Percentiles rank a stretch among this genome's conserved stretches.
These are phyloP conservation scores for Eulithis testata DNA, from an alignment of 2,888 invertebrate species.

Conservation along the genomic window DNA sequence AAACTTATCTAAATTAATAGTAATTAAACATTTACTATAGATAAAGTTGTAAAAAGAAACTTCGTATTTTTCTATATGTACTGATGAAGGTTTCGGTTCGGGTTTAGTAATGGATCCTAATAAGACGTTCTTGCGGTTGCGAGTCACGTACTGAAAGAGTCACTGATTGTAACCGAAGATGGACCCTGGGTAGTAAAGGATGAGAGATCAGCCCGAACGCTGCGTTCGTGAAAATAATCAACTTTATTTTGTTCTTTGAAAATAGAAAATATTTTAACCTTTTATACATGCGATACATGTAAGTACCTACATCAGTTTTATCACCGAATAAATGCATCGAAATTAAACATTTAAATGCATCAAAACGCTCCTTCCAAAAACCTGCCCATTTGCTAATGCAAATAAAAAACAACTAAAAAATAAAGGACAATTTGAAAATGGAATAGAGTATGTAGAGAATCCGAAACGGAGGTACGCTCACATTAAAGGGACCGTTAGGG, in stretches of 20 bases:
- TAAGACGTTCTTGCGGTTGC: background rate
- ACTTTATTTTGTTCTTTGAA: too few relatives aligned
- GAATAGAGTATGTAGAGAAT: conserved; percentile 47
- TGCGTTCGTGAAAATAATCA: background rate
- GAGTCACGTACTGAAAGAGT: conserved; percentile 1
- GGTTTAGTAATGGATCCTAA: too few relatives aligned
- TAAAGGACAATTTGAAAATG: conserved; percentile 48
- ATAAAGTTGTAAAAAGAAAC: too few relatives aligned
- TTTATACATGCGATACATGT: too few relatives aligned
- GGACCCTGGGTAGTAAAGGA: background rate
- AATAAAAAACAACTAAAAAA: conserved; percentile 40
- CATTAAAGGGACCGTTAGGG: conserved; percentile 62
- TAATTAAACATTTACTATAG: too few relatives aligned
- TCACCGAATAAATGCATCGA: conserved; percentile 1
- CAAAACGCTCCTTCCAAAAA: conserved; percentile 32
- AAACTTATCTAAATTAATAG: too few relatives aligned
- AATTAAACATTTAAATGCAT: conserved; percentile 16
- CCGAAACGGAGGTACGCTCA: conserved; percentile 54
- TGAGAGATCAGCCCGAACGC: background rate
- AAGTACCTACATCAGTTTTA: background rate
- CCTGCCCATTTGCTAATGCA: conserved; percentile 18
- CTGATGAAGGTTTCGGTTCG: too few relatives aligned
- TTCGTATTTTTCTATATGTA: too few relatives aligned
- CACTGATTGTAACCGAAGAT: background rate
- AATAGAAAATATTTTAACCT: too few relatives aligned